These are phyloP conservation scores for Cossypha polioptera DNA, from an alignment of 2,797 vertebrate species.

Conservation along the genomic window DNA sequence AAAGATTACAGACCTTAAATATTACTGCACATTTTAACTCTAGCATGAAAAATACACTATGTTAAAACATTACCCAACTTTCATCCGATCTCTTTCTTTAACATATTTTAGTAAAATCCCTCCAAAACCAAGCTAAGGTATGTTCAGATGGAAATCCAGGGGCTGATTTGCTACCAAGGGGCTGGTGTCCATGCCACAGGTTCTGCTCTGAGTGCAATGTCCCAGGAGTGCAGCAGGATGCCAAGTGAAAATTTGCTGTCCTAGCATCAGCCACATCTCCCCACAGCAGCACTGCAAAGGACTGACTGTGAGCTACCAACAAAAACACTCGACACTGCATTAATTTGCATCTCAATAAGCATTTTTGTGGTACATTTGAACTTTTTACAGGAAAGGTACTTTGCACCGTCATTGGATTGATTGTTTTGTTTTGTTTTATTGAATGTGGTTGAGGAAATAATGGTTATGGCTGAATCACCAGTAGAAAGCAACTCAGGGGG, in stretches of 20 bases:
- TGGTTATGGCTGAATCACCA: not conserved
- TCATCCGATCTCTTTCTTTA: not conserved
- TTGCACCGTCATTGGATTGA: not conserved
- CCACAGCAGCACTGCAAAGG: not conserved
- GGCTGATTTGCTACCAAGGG: not conserved
- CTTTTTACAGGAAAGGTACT: slow-evolving; percentile 44
- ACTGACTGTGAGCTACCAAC: not conserved
- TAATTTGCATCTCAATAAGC: slow-evolving; percentile 30
- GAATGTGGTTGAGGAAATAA: slow-evolving; percentile 3
- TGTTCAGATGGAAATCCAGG: not conserved
- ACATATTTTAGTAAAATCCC: not conserved
- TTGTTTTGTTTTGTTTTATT: not conserved
- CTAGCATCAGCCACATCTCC: not conserved
- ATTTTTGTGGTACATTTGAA: not conserved
- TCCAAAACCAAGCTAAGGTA: not conserved
- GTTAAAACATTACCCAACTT: not conserved
- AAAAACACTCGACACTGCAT: not conserved
- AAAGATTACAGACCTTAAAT: not conserved
- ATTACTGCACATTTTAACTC: not conserved
- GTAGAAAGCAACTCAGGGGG: not conserved
- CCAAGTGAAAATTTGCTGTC: not conserved
- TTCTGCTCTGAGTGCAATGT: not conserved
- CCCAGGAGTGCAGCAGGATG: not conserved
- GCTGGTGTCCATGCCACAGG: not conserved
- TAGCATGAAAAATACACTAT: not conserved